Base-by-base conservation (phyloP, 2,888 invertebrate genomes). In the Tricholauxania praeusta region DNA sequence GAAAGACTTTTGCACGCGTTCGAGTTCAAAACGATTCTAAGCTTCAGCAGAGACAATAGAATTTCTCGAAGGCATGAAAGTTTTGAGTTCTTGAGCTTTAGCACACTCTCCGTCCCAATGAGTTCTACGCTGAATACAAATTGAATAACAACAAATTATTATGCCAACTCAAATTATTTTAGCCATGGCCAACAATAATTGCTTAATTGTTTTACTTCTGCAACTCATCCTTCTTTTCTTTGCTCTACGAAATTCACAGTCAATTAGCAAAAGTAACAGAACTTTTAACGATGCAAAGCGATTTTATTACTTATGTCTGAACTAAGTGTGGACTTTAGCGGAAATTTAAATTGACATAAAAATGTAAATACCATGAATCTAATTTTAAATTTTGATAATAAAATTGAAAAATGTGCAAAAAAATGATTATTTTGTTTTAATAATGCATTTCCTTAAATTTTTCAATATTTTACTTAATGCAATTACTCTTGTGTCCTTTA, bases 241-340 rank as follows among this genome's bases (percentile, higher is more conserved):
- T 48, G 62, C 63, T 57, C 60, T 51, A 53, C 53, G 14, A 53
- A 53, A 53, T 17, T 17, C 14, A 22, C 15, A 51, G 12, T 14
- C 64, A 65, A 65, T 65, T 49, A 65, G 15, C 60, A 39, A 17
- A n/a, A 17, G 39, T 39, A 39, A 39, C 39, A 39, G 39, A 39
- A 39, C 7, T 39, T 39, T 10, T 10, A 39, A 39, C 78, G 76
- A 78, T 7, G 72, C 67, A 22, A 47, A 62, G 17, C 55, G 48
- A 63, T 74, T 80, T 57, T 79, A 74, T 80, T 80, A 74, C 74
- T 67, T n/a, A n/a, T n/a, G n/a, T 60, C 39, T 81, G 79, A 78
- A 76, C 73, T 72, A 28, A 28, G 28, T 28, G 28, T 28, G 28
- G 3, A 28, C 3, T 39, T 39, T 39, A 7, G 39, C 39, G 39